Base-by-base conservation (phyloP, 2,888 invertebrate genomes). In the Germaria angustata region DNA sequence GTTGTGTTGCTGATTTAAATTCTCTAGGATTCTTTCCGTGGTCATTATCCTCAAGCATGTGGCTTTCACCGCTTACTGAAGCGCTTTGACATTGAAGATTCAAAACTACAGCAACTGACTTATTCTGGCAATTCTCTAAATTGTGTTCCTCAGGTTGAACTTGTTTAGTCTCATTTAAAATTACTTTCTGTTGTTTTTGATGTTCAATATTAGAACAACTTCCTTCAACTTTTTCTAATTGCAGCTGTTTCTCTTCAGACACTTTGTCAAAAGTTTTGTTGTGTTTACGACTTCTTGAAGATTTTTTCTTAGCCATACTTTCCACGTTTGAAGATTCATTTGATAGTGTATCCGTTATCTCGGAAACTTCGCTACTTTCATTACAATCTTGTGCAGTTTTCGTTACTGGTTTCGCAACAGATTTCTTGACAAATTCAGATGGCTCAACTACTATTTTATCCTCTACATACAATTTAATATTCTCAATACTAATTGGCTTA, bases 271-370 rank as follows among this genome's bases (percentile, higher is more conserved):
- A 69, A 36, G 17, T 71, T n/a, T 17, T 65, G 32, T 53, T 46
- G 9, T 51, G 41, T 17, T 68, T 76, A 1, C 49, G 61, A 66
- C 34, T 83, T 69, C 76, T 59, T 13, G 61, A 53, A 3, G 76
- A 81, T 51, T 78, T 84, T 65, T 63, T 66, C 34, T 72, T n/a
- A 5, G 28, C 28, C 15, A 34, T 15, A 59, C 11, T 6, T 20
- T 44, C 20, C 22, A 24, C 2, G 9, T 22, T n/a, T 44, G 9
- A 9, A 24, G 39, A 65, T 1, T 72, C 39, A 72, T 51, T 61
- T 51, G 28, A 20, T 39, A 13, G 3, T n/a, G 44, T 9, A 20
- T 51, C 39, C 0, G 15, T 20, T 28, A 9, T 20, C 11, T 72
- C 39, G 8, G 13, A 8, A 6, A 8, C 5, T 6, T 7, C 15